phyloP scores from a whole-genome alignment of 2,113 vertebrate genomes.

The Astatotilapia flaviijosephi region DNA sequence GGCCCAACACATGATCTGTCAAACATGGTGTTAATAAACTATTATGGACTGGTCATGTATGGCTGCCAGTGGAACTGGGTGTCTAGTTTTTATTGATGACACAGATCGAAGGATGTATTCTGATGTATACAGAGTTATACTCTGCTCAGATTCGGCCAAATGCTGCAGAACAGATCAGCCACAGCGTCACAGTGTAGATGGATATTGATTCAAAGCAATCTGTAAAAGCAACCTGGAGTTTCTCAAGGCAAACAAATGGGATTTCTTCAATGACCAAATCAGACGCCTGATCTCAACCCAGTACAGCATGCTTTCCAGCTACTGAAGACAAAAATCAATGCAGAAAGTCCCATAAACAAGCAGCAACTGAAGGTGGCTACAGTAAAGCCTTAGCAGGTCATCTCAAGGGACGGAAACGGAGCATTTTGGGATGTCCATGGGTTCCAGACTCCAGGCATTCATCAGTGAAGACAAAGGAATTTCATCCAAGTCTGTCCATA shows the following conservation, averaged over 20 bases:
- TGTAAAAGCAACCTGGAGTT: not conserved
- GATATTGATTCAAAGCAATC: not conserved
- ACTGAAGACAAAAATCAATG: not conserved
- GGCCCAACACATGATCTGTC: not conserved
- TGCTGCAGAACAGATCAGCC: not conserved
- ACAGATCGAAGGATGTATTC: rapidly evolving
- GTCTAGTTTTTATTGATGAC: not conserved
- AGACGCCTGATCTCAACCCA: not conserved
- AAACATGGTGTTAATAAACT: not conserved
- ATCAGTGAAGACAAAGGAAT: not conserved
- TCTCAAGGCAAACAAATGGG: not conserved
- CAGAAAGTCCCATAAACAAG: not conserved
- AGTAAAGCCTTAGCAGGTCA: not conserved
- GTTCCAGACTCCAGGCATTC: not conserved
- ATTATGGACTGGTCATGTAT: too few species aligned
- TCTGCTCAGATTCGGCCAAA: not conserved
- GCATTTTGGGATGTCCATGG: not conserved
- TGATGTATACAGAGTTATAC: not conserved
- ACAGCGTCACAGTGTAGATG: not conserved
- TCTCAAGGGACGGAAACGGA: not conserved
- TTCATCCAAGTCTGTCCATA: not conserved
- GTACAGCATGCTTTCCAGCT: not conserved
- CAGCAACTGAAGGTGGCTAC: not conserved
- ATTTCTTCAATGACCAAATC: not conserved
- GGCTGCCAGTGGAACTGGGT: not conserved